Evolutionary conservation across 2,113 vertebrate species (phyloP), one percentile per base, ranked within the genome.

Genomic region (Sceloporus undulatus): DNA sequence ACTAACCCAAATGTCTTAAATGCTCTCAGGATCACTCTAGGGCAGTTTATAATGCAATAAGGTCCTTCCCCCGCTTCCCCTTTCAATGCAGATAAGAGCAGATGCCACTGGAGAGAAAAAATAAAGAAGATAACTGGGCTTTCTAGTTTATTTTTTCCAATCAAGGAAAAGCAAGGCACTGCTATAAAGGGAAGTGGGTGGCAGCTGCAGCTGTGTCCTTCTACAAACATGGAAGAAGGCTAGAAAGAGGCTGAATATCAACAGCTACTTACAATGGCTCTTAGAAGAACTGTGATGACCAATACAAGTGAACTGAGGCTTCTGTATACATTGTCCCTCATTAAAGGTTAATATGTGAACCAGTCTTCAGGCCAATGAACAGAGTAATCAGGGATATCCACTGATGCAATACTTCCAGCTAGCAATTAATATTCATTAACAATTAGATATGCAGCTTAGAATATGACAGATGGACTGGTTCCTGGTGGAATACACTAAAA

Each of bases 391-490:
- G 40, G 52, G 73, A 38, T 34, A 87, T 38, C 56, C 11, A 87
- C 8, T 94, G 90, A 88, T 89, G 93, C 92, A 93, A 91, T 89
- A 84, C 87, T 92, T 92, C 87, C 95, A 91, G 94, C 92, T 91
- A 95, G 87, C 91, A 94, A 90, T 91, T 93, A 92, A 89, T 90
- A 86, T 94, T 88, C 82, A 85, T 89, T 90, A 94, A 92, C 86
- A 89, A 89, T 93, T 95, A 93, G 84, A 93, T 90, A 92, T 91
- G 86, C 68, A 92, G 88, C 75, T 79, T 90, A 92, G 90, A 88
- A 93, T 93, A 86, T 91, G 91, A 94, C 91, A 94, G 90, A 95
- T 94, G 93, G 91, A 87, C 85, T 95, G 91, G 90, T 91, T 91
- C 83, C 85, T 71, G 90, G 81, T 62, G 90, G 91, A 94, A 91